A percentile compares a stretch with the other conserved stretches of the same genome.
Evolutionary conservation across 2,113 vertebrate genomes (phyloP).

Genomic region (Oryzias curvinotus): DNA sequence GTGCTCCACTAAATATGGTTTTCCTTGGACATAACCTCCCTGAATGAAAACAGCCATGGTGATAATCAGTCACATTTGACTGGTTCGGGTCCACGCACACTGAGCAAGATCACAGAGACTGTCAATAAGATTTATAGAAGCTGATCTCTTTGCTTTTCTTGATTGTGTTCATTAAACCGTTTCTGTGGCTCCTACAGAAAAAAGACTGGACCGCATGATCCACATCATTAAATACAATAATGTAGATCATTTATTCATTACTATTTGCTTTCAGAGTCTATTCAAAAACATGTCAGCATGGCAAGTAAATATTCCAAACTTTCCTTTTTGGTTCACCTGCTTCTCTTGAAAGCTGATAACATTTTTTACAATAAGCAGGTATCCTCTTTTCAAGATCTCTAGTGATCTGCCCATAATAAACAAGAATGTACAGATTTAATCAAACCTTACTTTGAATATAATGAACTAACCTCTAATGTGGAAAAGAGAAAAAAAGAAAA

Average conservation of each 20-base stretch:
- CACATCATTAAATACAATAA: conserved; percentile 33
- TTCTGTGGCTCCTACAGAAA: conserved; percentile 27
- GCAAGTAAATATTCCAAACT: conserved; percentile 45
- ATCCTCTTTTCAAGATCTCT: too few relatives aligned
- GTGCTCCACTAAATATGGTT: conserved; percentile 44
- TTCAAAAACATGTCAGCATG: conserved; percentile 32
- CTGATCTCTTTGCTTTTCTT: conserved; percentile 13
- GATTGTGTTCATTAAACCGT: conserved; percentile 36
- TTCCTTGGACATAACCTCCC: conserved; percentile 21
- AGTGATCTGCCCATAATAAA: too few relatives aligned
- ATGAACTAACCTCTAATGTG: too few relatives aligned
- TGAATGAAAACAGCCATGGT: conserved; percentile 33
- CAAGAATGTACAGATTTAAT: too few relatives aligned
- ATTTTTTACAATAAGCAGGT: conserved; percentile 22
- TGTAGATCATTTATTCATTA: conserved; percentile 23
- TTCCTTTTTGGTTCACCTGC: conserved; percentile 9
- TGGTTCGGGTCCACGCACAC: conserved; percentile 33
- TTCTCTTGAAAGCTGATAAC: conserved; percentile 18
- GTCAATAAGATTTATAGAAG: conserved; percentile 23
- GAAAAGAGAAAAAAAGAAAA: too few relatives aligned
- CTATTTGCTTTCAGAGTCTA: conserved; percentile 28
- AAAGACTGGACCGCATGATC: conserved; percentile 31
- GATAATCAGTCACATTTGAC: conserved; percentile 35
- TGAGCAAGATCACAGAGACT: conserved; percentile 21
- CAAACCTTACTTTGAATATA: too few relatives aligned